Evolutionary conservation across 2,888 invertebrate species (phyloP).

Genomic region (Cheilosia urbana): DNA sequence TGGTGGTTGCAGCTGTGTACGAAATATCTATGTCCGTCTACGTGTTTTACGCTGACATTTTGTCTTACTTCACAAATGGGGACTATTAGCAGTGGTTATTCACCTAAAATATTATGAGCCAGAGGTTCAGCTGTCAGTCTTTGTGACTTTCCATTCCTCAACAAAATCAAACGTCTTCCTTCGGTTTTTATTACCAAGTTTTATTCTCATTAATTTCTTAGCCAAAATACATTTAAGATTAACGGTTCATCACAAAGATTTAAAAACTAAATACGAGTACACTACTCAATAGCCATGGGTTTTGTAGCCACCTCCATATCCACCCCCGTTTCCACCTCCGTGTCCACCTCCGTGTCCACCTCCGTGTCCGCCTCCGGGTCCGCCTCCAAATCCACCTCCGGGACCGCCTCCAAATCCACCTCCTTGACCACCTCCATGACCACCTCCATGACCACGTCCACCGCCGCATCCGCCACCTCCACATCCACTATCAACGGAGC

Average conservation of each 20-base stretch:
- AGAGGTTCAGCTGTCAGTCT: no score
- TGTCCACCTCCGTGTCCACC: not conserved
- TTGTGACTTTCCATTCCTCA: not conserved
- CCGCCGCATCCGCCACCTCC: conserved; percentile 15
- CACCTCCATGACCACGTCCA: conserved; percentile 18
- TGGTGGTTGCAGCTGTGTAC: no score
- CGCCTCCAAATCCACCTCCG: conserved; percentile 12
- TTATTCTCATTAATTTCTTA: no score
- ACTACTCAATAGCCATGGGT: conserved; percentile 11
- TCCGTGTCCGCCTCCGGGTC: not conserved
- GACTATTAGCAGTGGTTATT: no score
- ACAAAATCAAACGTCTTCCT: not conserved
- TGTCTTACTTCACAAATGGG: no score
- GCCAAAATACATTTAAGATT: not conserved
- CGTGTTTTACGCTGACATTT: no score
- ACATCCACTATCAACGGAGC: conserved; percentile 15
- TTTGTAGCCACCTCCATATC: not conserved
- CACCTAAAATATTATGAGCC: no score
- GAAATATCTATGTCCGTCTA: no score
- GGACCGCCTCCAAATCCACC: conserved; percentile 5
- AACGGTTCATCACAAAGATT: not conserved
- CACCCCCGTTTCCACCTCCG: not conserved
- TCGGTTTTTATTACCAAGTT: not conserved
- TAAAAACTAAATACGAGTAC: not conserved
- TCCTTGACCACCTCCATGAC: conserved; percentile 3